Evolutionary conservation across 2,113 vertebrate genomes (phyloP), one percentile per base, ranked within the genome.

Genomic region (Climacteris rufus): DNA sequence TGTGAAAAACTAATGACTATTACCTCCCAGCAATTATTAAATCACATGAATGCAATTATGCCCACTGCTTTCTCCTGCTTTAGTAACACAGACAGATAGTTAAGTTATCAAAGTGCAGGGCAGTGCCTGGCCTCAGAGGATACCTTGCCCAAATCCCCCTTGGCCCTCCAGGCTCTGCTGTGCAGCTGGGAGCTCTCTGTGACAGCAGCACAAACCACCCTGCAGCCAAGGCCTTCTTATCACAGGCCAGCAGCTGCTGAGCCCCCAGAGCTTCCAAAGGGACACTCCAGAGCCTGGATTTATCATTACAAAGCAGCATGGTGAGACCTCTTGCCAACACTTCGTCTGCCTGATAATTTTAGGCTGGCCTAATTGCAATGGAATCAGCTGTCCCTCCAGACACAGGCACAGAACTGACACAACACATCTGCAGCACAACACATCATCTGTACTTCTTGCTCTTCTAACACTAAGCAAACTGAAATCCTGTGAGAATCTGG

Each of bases 291-390:
- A 65, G 81, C 50, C 47, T 0, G 11, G 40, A 87, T 90, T 92
- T 96, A 96, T 97, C 96, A 59, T 88, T 9, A 94, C 72, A 92
- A 94, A 95, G 83, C 96, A 96, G 88, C 86, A 39, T 0, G 5
- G 1, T 12, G 13, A 79, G 56, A 68, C 30, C 88, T 92, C 69
- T 61, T 82, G 83, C 88, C 90, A 97, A 8, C 76, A 47, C 47
- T 75, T 35, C 72, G 92, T 40, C 49, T 49, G 78, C 66, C 83
- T 44, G 96, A 97, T 93, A 96, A 93, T 87, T 92, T 72, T 61
- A 87, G 90, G 65, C 56, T 63, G 75, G 52, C 53, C 92, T 93
- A 89, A 61, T 57, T 71, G 90, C 61, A 84, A 53, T 49, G 1
- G 2, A 54, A 74, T 75, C 76, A 49, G 86, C 90, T 61, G 60